Evolutionary conservation across 2,113 vertebrate species (phyloP).

Genomic region (Charadrius vociferus): DNA sequence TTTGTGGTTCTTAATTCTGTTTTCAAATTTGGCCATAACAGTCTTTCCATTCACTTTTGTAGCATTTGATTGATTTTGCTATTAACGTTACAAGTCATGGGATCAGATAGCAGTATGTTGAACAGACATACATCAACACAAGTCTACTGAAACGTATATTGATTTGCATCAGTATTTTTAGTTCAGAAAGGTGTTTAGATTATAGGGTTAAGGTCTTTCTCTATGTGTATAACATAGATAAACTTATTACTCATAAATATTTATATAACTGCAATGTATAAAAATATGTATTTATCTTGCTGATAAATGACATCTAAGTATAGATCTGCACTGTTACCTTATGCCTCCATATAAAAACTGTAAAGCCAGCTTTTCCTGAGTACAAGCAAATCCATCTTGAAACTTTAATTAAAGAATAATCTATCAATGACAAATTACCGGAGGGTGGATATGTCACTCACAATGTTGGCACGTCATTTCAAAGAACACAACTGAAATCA

Average conservation of each 20-base stretch:
- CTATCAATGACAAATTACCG: conserved; percentile 49
- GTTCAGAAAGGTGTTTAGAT: not conserved
- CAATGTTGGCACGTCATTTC: conserved; percentile 20
- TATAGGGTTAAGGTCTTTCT: not conserved
- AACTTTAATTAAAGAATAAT: conserved; percentile 67
- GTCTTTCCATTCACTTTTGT: not conserved
- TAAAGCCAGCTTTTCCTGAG: not conserved
- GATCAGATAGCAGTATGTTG: not conserved
- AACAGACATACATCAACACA: not conserved
- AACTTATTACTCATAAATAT: not conserved
- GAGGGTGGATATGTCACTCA: conserved; percentile 51
- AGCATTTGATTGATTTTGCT: conserved; percentile 31
- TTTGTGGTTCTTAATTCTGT: conserved; percentile 5
- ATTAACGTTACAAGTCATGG: not conserved
- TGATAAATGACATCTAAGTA: not conserved
- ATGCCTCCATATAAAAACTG: not conserved
- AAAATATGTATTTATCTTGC: not conserved
- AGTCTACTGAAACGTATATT: not conserved
- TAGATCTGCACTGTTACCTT: not conserved
- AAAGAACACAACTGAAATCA: conserved; percentile 38
- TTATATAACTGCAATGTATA: not conserved
- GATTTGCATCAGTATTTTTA: not conserved
- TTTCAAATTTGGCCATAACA: not conserved
- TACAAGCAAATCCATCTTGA: conserved; percentile 35
- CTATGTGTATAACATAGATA: not conserved